Conservation (phyloP, 2,888 invertebrate species). For the Orthosia gothica region DNA sequence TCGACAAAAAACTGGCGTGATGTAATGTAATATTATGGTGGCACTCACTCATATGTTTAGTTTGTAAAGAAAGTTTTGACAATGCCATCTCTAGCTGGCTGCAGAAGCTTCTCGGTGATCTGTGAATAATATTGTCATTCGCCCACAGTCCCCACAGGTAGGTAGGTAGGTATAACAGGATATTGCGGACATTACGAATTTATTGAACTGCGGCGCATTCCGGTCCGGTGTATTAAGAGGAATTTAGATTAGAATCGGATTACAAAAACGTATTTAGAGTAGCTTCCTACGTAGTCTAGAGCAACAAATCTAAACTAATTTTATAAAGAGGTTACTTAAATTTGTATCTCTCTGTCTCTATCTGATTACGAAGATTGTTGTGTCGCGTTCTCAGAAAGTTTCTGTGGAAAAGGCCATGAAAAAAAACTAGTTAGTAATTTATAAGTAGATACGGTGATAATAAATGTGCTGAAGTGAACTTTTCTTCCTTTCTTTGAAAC, state of each 20-base stretch:
- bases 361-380: no score
- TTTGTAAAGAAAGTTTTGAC: background rate
- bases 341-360: no score
- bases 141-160: background rate
- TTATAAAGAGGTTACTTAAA: no score
- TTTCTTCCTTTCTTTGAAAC: no score
- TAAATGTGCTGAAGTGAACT: no score
- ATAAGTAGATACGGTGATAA: no score
- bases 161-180: conserved; percentile 11
- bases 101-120: background rate
- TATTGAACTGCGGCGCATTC: conserved; percentile 11
- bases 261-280: background rate
- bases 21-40: background rate
- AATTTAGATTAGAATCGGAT: background rate
- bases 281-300: background rate
- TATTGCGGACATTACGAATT: conserved; percentile 22
- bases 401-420: no score
- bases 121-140: background rate
- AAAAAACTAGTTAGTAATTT: no score
- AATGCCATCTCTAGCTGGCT: background rate
- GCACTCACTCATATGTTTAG: background rate
- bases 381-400: no score
- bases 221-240: background rate
- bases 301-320: no score
- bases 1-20: no score